Evolutionary conservation across 2,113 vertebrate species (phyloP).

Genomic region (Dendrocopos noguchii): DNA sequence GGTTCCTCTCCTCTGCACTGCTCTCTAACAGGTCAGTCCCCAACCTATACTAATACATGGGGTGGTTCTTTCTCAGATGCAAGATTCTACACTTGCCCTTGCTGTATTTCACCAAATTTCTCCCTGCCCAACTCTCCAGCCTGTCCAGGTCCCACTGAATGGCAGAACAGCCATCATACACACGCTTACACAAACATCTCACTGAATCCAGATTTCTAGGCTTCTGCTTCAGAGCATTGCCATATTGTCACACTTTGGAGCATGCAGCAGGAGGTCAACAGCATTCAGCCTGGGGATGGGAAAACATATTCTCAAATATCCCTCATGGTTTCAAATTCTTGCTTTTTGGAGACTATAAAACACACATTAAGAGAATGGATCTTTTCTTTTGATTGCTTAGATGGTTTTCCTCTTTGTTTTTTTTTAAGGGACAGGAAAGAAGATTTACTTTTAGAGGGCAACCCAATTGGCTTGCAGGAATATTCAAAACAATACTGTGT

Average conservation of each 20-base stretch:
- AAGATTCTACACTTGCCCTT: too few species aligned
- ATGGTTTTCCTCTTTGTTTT: neutral
- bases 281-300: neutral
- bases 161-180: neutral
- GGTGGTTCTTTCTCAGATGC: too few species aligned
- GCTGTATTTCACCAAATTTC: too few species aligned
- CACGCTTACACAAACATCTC: neutral
- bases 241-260: neutral
- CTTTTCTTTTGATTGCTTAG: neutral
- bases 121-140: too few species aligned
- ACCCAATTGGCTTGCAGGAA: neutral
- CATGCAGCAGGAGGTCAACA: neutral
- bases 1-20: too few species aligned
- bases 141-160: too few species aligned
- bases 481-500: neutral
- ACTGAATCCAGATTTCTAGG: neutral
- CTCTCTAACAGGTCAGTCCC: too few species aligned
- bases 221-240: neutral
- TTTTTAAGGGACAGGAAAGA: neutral
- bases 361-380: neutral
- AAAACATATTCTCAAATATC: neutral
- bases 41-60: too few species aligned
- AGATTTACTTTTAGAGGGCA: neutral
- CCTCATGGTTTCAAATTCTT: neutral
- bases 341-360: neutral